Evolutionary conservation across 2,797 vertebrate species (phyloP), one percentile per base, ranked within the genome.

Genomic region (Epinephelus coioides): DNA sequence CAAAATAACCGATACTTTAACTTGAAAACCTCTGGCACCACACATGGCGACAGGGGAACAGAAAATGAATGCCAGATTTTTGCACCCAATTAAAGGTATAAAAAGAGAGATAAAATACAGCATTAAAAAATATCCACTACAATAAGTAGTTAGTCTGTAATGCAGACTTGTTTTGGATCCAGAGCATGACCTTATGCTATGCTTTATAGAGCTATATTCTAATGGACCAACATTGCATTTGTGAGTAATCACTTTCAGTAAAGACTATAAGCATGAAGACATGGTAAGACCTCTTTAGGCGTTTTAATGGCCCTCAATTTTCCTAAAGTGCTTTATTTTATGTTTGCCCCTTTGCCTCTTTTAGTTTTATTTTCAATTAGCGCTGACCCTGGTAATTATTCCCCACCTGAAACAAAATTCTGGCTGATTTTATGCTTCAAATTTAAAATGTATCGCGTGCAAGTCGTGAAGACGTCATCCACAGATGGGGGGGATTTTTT

Each of bases 31-130:
- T 83, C 81, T 87, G 89, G 90, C 87, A 86, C 76, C 84, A 60
- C 38, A 77, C 78, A 70, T 75, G 80, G 73, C 1, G 64, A 77
- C 55, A 76, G 65, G 74, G 81, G 90, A 91, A 88, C 83, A 88
- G 62, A 81, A 91, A 91, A 94, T 94, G 11, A 90, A 90, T 78
- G 70, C 88, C 92, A 94, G 94, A 88, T 73, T 88, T 92, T 90
- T 91, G 71, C 90, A 91, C 91, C 85, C 59, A 86, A 78, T 92
- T 91, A 91, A 88, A 88, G 59, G 30, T 54, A 82, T 76, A 79
- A 74, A 75, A 76, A 84, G 81, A 78, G 23, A 81, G 81, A 84
- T 74, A 82, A 89, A 85, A 74, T 17, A 81, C 66, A 56, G 69
- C 60, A 75, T 65, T 75, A 38, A 82, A 38, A 82, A 43, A 85